Evolutionary conservation across 2,797 vertebrate species (phyloP).

Genomic region (Holocentrus rufus): DNA sequence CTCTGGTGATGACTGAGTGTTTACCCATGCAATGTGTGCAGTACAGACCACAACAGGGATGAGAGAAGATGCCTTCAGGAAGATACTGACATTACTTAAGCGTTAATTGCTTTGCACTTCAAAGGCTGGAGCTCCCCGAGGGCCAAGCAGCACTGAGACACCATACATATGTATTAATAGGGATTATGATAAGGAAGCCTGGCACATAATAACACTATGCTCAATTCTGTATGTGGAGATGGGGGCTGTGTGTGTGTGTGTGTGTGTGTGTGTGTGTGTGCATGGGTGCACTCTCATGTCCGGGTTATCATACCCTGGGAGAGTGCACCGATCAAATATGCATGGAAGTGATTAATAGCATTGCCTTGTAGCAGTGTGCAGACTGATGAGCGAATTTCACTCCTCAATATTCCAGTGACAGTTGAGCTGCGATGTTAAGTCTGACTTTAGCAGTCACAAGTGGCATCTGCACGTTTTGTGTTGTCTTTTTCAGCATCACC

Average conservation of each 20-base stretch:
- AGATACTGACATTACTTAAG: slow-evolving; percentile 70
- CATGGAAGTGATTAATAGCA: slow-evolving; percentile 62
- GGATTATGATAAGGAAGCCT: slow-evolving; percentile 66
- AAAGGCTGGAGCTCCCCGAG: slow-evolving; percentile 71
- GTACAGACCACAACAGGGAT: slow-evolving; percentile 22
- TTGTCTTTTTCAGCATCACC: slow-evolving; percentile 3
- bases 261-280: slow-evolving; percentile 6
- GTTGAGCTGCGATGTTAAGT: slow-evolving; percentile 38
- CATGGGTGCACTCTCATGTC: neutral
- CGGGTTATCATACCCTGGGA: slow-evolving; percentile 31
- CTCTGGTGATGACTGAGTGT: slow-evolving; percentile 20
- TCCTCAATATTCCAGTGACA: slow-evolving; percentile 46
- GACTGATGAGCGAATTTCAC: slow-evolving; percentile 52
- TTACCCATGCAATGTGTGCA: slow-evolving; percentile 32
- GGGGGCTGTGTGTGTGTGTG: slow-evolving; percentile 19
- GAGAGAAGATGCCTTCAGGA: slow-evolving; percentile 48
- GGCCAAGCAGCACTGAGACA: slow-evolving; percentile 54
- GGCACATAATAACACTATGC: slow-evolving; percentile 52
- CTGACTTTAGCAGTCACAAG: slow-evolving; percentile 43
- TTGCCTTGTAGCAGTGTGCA: slow-evolving; percentile 49
- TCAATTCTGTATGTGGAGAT: slow-evolving; percentile 53
- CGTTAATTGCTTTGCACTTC: slow-evolving; percentile 81
- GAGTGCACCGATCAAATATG: slow-evolving; percentile 64
- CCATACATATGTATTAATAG: slow-evolving; percentile 70
- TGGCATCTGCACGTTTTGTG: slow-evolving; percentile 58